phyloP scores from a whole-genome alignment of 2,113 vertebrate genomes.

The Salvator merianae region DNA sequence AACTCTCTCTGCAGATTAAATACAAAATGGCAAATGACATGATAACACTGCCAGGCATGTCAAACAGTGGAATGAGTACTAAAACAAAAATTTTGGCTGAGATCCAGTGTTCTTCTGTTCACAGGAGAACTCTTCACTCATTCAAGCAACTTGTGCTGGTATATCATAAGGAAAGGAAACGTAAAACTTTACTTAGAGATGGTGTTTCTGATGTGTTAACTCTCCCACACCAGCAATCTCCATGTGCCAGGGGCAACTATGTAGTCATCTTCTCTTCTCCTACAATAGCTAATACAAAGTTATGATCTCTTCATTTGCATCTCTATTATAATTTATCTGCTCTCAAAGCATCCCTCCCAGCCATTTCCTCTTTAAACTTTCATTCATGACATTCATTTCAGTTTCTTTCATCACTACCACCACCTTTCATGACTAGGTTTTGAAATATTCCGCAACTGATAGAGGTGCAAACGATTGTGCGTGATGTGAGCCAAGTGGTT shows the following conservation, averaged over 20 bases:
- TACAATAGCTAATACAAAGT: no score
- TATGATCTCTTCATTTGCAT: no score
- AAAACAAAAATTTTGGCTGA: constrained; percentile 9
- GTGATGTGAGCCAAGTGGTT: no score
- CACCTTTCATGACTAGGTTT: no score
- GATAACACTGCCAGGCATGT: neutral
- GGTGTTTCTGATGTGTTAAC: neutral
- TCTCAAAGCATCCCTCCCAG: no score
- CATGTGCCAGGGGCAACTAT: neutral
- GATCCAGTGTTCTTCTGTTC: neutral
- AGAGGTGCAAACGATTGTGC: no score
- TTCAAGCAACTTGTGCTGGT: no score
- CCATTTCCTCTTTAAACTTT: neutral
- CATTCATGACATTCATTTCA: no score
- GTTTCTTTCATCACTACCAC: no score
- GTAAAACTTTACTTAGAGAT: neutral
- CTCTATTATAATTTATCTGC: no score
- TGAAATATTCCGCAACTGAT: no score
- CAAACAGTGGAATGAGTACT: neutral
- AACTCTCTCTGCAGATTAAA: neutral
- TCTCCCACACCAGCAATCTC: neutral
- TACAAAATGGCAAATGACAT: neutral
- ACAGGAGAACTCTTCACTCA: neutral
- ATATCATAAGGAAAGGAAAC: no score
- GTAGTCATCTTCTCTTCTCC: neutral